Evolutionary conservation across 2,113 vertebrate genomes (phyloP).

Genomic region (Melanostigma gelatinosum): DNA sequence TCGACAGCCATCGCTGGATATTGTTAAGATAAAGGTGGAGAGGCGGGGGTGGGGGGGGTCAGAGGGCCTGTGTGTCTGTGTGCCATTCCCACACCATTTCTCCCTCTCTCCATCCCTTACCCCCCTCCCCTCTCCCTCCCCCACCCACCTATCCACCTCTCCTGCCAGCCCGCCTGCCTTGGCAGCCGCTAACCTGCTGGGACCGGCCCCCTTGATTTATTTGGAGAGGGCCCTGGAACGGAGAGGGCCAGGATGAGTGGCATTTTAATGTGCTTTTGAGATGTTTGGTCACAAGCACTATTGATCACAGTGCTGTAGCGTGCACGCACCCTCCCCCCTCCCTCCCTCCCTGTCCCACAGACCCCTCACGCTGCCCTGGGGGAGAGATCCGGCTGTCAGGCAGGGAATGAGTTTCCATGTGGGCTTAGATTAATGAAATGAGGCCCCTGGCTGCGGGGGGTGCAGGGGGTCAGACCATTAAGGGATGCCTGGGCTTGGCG

Average conservation of each 20-base stretch:
- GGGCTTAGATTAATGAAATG: constrained; percentile 85
- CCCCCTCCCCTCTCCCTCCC: constrained; percentile 15
- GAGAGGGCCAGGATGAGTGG: constrained; percentile 81
- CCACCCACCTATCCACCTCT: constrained; percentile 54
- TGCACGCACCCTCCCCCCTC: background rate
- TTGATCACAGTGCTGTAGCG: constrained; percentile 80
- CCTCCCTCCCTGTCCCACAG: constrained; percentile 56
- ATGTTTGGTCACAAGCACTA: constrained; percentile 87
- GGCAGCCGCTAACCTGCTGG: constrained; percentile 76
- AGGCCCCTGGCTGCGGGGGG: constrained; percentile 70
- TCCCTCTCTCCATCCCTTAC: background rate
- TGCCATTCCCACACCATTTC: constrained; percentile 47
- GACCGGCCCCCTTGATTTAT: constrained; percentile 83
- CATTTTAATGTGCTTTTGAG: constrained; percentile 88
- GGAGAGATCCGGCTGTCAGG: constrained; percentile 80
- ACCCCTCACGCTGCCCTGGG: constrained; percentile 63
- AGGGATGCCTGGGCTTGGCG: constrained; percentile 75
- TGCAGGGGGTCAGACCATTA: constrained; percentile 82
- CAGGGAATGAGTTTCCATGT: constrained; percentile 83
- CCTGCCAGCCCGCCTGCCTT: constrained; percentile 65
- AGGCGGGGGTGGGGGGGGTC: constrained; percentile 9
- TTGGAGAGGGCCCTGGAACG: constrained; percentile 77
- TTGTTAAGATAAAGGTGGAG: constrained; percentile 40
- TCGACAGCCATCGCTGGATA: background rate
- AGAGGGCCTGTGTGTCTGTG: constrained; percentile 41